These are phyloP conservation scores for Kradibia gibbosae DNA, from an alignment of 1,140 invertebrate genomes.

Conservation along the genomic window DNA sequence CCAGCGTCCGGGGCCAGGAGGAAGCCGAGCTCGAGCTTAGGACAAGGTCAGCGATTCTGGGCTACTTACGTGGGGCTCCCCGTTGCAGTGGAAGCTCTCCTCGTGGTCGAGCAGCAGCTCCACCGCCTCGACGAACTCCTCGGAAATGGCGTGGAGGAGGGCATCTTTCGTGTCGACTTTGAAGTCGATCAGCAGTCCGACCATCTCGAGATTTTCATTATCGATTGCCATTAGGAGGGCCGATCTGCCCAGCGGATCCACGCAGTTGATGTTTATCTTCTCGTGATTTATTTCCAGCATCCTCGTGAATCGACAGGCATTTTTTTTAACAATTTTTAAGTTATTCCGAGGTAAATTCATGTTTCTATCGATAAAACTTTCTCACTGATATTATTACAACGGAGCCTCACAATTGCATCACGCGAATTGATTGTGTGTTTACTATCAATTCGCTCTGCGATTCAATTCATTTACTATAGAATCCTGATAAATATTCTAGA, in stretches of 20 bases:
- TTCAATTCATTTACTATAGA: too few species aligned
- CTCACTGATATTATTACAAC: too few species aligned
- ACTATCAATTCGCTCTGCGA: too few species aligned
- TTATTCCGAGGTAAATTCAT: not conserved
- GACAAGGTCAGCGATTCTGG: too few species aligned
- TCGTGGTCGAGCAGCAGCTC: constrained; percentile 96
- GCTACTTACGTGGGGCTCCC: constrained; percentile 87
- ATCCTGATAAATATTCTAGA: too few species aligned
- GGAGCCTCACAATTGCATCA: too few species aligned
- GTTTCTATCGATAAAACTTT: too few species aligned
- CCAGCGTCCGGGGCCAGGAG: too few species aligned
- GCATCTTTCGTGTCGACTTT: constrained; percentile 94
- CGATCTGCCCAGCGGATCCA: constrained; percentile 93
- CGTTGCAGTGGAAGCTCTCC: constrained; percentile 81
- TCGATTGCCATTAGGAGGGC: constrained; percentile 97
- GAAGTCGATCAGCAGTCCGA: constrained; percentile 92
- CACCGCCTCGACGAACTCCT: constrained; percentile 98
- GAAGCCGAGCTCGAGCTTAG: too few species aligned
- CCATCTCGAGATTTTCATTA: constrained; percentile 99
- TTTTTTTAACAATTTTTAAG: not conserved
- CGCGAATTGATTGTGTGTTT: too few species aligned
- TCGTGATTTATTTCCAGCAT: constrained; percentile 86
- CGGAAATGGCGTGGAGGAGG: constrained; percentile 95
- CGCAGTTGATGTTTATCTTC: constrained; percentile 96
- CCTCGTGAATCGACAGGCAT: constrained; percentile 65